These are phyloP conservation scores for Galerucella calmariensis DNA, from an alignment of 2,888 invertebrate species.

Conservation along the genomic window DNA sequence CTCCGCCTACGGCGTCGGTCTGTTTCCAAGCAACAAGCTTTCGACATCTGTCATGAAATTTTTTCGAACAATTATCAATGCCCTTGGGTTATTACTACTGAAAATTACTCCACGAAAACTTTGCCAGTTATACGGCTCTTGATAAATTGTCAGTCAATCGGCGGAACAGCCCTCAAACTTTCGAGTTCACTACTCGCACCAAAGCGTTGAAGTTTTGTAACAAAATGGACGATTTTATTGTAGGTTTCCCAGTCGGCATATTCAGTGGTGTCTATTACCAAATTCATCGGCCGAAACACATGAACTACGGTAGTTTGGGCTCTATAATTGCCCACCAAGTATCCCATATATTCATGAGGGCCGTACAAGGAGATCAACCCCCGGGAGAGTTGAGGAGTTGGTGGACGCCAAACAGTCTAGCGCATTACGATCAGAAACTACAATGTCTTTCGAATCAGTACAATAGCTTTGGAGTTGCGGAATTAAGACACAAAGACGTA, in stretches of 20 bases:
- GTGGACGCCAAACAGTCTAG: slow-evolving; percentile 87
- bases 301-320: slow-evolving; percentile 62
- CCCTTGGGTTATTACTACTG: no score
- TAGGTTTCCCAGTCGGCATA: slow-evolving; percentile 60
- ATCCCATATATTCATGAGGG: slow-evolving; percentile 64
- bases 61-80: no score
- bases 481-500: slow-evolving; percentile 75
- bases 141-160: no score
- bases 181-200: background rate
- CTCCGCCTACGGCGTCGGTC: no score
- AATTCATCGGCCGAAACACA: slow-evolving; percentile 59
- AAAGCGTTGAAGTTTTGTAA: slow-evolving; percentile 10
- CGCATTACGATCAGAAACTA: slow-evolving; percentile 82
- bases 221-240: slow-evolving; percentile 26
- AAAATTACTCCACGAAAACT: no score
- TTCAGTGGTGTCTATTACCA: slow-evolving; percentile 59
- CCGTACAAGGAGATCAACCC: slow-evolving; percentile 81
- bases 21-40: no score
- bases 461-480: slow-evolving; percentile 83
- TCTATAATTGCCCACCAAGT: slow-evolving; percentile 59
- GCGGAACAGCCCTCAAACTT: background rate
- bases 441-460: slow-evolving; percentile 93
- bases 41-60: no score
- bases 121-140: no score
- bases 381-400: slow-evolving; percentile 89